Conservation (phyloP, 2,888 invertebrate genomes). For the Campopleginae sp. region DNA sequence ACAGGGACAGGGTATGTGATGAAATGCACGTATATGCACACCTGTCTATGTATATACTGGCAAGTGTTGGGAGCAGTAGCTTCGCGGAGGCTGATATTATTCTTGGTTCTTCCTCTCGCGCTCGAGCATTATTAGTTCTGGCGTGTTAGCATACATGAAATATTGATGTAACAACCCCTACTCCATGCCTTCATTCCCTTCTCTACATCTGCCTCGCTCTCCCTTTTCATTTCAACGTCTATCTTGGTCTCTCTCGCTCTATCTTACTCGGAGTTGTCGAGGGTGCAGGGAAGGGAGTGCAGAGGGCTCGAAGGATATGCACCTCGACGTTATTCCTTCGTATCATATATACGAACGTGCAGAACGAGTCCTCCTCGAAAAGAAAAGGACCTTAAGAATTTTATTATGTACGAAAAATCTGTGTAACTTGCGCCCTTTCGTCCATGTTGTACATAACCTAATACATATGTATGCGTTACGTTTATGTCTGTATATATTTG, state of each 20-base stretch:
- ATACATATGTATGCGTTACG: neutral
- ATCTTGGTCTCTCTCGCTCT: conserved; percentile 35
- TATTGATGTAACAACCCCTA: conserved; percentile 83
- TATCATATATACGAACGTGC: conserved; percentile 3
- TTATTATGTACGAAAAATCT: neutral
- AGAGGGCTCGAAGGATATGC: conserved; percentile 23
- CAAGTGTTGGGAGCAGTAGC: conserved; percentile 43
- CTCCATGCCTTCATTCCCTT: conserved; percentile 59
- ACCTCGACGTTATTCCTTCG: conserved; percentile 30
- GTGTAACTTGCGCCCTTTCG: conserved; percentile 23
- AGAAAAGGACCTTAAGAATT: neutral
- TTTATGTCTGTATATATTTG: neutral
- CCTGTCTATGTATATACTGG: conserved; percentile 32
- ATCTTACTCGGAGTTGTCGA: conserved; percentile 12
- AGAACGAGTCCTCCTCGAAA: neutral
- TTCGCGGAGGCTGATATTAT: conserved; percentile 81
- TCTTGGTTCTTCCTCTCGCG: conserved; percentile 81
- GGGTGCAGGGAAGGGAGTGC: neutral
- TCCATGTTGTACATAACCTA: neutral
- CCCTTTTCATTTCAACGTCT: conserved; percentile 55
- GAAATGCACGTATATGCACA: conserved; percentile 17
- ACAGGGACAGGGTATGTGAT: neutral
- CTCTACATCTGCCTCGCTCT: conserved; percentile 53
- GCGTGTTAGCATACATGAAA: conserved; percentile 84
- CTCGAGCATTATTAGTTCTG: conserved; percentile 84